Evolutionary conservation across 2,113 vertebrate genomes (phyloP), one percentile per base, ranked within the genome.

Genomic region (Erinaceus europaeus): DNA sequence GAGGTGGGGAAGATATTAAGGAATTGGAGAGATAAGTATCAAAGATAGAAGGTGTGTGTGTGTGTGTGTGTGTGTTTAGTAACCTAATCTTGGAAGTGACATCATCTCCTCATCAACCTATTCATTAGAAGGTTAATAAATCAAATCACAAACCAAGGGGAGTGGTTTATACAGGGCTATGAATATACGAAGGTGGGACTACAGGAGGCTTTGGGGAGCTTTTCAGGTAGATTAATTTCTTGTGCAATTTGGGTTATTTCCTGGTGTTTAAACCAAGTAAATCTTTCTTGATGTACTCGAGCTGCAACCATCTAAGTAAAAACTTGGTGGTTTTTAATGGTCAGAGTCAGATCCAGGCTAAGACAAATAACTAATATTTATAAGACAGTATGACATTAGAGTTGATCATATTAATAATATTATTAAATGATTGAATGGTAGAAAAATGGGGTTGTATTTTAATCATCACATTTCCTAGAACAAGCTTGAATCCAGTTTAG

Each of bases 181-280:
- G 27, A 29, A 53, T 48, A 42, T 2, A 14, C 38, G 52, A 15
- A 20, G 4, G 4, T 17, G 8, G 8, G 4, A 18, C 46, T 27
- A 48, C 17, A 20, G 55, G 23, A 32, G 15, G 36, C 20, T 76
- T 75, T 79, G 14, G 82, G 17, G n/a, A n/a, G n/a, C n/a, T 27
- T 21, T 72, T 44, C 23, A 48, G n/a, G 42, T 84, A 84, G 44
- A 57, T 53, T 86, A 14, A 4, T 62, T 42, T 36, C 17, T 84
- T 52, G 59, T 71, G 44, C 74, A 90, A 85, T 52, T 77, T 74
- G 12, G 46, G 81, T 84, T 85, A 38, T 92, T 83, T 90, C 50
- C 36, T 79, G 9, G 61, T 92, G 38, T 18, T 69, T 62, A 88
- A 78, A 44, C 14, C 34, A 78, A 71, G 38, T 77, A 69, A 84